Base-by-base conservation (phyloP, 2,888 invertebrate species). In the Epinotia brunnichana region DNA sequence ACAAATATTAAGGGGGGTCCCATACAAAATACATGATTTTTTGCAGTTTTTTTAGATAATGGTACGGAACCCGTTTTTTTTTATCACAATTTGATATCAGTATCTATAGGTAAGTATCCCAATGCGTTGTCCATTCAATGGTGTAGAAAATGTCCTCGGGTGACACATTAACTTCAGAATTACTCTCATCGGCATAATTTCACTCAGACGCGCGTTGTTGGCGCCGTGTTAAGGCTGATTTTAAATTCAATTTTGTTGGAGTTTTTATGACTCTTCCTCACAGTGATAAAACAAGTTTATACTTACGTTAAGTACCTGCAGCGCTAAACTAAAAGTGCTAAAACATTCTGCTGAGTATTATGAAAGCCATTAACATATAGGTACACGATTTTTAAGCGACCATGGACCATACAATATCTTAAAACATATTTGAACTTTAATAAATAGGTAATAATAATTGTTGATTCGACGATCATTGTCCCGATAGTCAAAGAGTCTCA, bases 161-260 rank as follows among this genome's bases (percentile, higher is more conserved):
- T 68, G 44, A 71, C 61, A 67, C 62, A 72, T 68, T 68, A 68
- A 72, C 67, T 68, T 48, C 54, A 56, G 48, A 72, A 72, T 72
- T 61, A 57, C 70, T 63, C 75, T 73, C 75, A 62, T 59, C 48
- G 75, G 75, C 35, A 64, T 70, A 74, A 72, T 75, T 70, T 56
- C 21, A 41, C 62, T 53, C 67, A 74, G 74, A 69, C 60, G 63
- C 29, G 71, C 29, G 71, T 62, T 74, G 70, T 71, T 74, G 70
- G 54, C 24, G 68, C 61, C 67, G 63, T 66, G 64, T 69, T 73
- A 70, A 56, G 72, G 72, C 70, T 70, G 67, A 74, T 75, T 70
- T 74, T 64, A 74, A 75, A 75, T 75, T 75, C 74, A 75, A 73
- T 75, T 74, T 74, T 44, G 56, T 64, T 53, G 69, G 68, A 68